phyloP scores from a whole-genome alignment of 2,797 vertebrate species.

The Chiloscyllium punctatum region DNA sequence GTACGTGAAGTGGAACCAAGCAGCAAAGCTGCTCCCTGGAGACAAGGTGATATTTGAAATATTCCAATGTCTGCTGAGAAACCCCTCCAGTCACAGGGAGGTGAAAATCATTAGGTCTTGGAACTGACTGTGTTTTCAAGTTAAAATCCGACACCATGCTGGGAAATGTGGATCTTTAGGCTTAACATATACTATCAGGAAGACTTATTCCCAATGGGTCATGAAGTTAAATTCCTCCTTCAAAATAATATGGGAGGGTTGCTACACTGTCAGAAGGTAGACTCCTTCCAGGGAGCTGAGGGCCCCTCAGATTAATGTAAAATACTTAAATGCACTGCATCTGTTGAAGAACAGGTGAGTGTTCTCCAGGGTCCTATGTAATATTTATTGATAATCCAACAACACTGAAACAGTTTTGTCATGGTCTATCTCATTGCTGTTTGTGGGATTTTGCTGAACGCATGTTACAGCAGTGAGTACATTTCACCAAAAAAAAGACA shows the following conservation, averaged over 20 bases:
- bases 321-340: not conserved
- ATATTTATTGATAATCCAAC: not conserved
- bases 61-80: not conserved
- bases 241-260: not conserved
- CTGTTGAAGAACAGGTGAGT: not conserved
- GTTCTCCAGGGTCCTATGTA: not conserved
- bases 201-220: too few species aligned
- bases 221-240: too few species aligned
- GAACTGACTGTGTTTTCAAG: not conserved
- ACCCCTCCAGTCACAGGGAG: not conserved
- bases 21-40: not conserved
- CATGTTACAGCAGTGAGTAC: not conserved
- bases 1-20: too few species aligned
- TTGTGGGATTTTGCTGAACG: not conserved
- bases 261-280: not conserved
- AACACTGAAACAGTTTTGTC: not conserved
- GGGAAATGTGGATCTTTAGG: not conserved
- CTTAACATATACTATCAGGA: not conserved
- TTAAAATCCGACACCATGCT: not conserved
- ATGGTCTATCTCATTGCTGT: not conserved
- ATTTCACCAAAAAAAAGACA: not conserved
- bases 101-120: not conserved
- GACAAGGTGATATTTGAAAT: not conserved
- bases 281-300: too few species aligned
- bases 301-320: not conserved